Conservation (phyloP, 2,888 invertebrate species). For the Eilema caniola region DNA sequence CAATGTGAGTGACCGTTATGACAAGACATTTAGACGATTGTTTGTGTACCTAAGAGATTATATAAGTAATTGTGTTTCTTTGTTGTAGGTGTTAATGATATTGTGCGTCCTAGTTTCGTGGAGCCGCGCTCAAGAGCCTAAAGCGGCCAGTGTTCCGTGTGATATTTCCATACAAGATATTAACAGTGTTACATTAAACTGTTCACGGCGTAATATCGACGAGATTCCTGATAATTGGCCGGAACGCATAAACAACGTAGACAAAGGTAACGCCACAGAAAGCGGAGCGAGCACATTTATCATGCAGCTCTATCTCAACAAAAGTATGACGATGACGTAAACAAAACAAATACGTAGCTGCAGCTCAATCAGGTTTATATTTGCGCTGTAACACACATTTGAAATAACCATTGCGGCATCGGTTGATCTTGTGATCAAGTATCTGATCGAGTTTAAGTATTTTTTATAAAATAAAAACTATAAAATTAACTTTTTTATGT, state of each 20-base stretch:
- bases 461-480: not conserved
- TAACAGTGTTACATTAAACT: slow-evolving; percentile 75
- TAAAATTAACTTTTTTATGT: not conserved
- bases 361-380: slow-evolving; percentile 43
- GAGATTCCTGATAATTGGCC: slow-evolving; percentile 74
- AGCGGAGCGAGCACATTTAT: slow-evolving; percentile 46
- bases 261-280: slow-evolving; percentile 69
- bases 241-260: slow-evolving; percentile 65
- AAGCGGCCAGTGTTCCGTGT: slow-evolving; percentile 64
- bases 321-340: slow-evolving; percentile 52
- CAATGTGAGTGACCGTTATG: slow-evolving; percentile 72
- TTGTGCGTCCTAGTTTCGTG: slow-evolving; percentile 73
- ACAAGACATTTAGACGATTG: slow-evolving; percentile 50
- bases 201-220: slow-evolving; percentile 73
- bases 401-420: slow-evolving; percentile 27
- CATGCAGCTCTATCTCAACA: slow-evolving; percentile 45
- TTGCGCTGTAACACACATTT: slow-evolving; percentile 26
- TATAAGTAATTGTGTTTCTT: slow-evolving; percentile 74
- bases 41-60: slow-evolving; percentile 57
- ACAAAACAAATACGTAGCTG: slow-evolving; percentile 54
- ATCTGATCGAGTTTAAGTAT: not conserved
- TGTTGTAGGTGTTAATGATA: slow-evolving; percentile 83
- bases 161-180: slow-evolving; percentile 70
- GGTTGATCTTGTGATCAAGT: slow-evolving; percentile 23
- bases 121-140: slow-evolving; percentile 61